Evolutionary conservation across 2,113 vertebrate genomes (phyloP), one percentile per base, ranked within the genome.

Genomic region (Fregetta grallaria): DNA sequence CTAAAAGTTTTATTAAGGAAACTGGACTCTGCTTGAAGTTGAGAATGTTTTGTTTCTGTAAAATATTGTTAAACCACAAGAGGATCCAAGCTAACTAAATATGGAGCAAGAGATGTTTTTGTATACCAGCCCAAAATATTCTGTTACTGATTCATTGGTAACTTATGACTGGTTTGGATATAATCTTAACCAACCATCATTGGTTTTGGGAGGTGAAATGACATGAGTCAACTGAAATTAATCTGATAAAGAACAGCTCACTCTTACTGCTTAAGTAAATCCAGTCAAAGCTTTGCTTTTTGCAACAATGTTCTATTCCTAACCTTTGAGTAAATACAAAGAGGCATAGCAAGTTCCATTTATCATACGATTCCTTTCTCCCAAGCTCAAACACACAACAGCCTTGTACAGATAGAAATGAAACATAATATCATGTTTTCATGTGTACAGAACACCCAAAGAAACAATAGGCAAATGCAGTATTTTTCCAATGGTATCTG

Each of bases 111-210:
- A 87, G 53, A 78, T 94, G 72, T 94, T 93, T 97, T 92, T 89
- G 45, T 80, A 70, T 73, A 89, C 50, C 25, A 61, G 92, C 84
- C 87, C 84, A 59, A 71, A 96, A 94, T 68, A 63, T 68, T 93
- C 91, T 74, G 62, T 58, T 74, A 59, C 95, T 88, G 96, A 97
- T 80, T 90, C 96, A 50, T 3, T 27, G 59, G 85, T 93, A 96
- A 95, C 30, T 96, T 96, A 91, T 52, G 29, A 78, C 65, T 5
- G 20, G 71, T 89, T 94, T 96, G 97, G 96, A 93, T 50, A 77
- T 17, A 86, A 78, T 86, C 59, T 86, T 34, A 88, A 70, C 82
- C 81, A 86, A 59, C 75, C 81, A 80, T 30, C 67, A 17, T 72
- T 70, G 81, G 94, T 67, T 94, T 80, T 21, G 50, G 73, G 80